Conservation (phyloP, 2,113 vertebrate species). For the Grammomys dolichurus region DNA sequence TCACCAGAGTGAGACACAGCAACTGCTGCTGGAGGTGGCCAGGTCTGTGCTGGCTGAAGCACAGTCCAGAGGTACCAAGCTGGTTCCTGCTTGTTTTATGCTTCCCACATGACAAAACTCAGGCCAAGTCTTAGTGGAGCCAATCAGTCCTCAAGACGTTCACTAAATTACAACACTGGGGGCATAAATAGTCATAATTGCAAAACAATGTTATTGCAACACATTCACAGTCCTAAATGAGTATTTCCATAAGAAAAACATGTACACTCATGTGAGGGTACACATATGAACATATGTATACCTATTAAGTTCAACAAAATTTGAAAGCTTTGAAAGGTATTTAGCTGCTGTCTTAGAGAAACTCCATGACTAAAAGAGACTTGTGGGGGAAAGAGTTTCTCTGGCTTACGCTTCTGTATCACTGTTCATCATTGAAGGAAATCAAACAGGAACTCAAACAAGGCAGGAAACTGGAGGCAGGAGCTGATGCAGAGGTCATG, state of each 20-base stretch:
- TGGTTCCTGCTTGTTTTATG: background rate
- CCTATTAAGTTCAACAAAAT: background rate
- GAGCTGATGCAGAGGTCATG: background rate
- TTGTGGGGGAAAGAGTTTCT: background rate
- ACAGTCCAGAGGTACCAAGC: background rate
- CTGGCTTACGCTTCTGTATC: background rate
- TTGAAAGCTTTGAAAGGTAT: conserved; percentile 28
- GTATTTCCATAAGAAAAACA: background rate
- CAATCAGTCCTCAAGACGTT: background rate
- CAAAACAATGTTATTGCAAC: background rate
- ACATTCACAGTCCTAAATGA: background rate
- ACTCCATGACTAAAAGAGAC: background rate
- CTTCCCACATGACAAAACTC: background rate
- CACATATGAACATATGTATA: background rate
- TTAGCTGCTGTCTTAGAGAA: background rate
- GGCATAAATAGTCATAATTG: background rate
- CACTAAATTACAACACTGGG: background rate
- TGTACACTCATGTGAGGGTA: background rate
- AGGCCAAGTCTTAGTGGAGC: background rate
- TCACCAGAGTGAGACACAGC: background rate
- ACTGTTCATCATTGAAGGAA: background rate
- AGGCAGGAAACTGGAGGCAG: background rate
- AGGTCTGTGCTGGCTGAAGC: background rate
- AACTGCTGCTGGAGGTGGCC: background rate
- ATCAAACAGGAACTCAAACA: background rate